Percentiles rank a stretch among this genome's conserved stretches.
phyloP scores from a whole-genome alignment of 2,888 invertebrate genomes.

The Villa cingulata region DNA sequence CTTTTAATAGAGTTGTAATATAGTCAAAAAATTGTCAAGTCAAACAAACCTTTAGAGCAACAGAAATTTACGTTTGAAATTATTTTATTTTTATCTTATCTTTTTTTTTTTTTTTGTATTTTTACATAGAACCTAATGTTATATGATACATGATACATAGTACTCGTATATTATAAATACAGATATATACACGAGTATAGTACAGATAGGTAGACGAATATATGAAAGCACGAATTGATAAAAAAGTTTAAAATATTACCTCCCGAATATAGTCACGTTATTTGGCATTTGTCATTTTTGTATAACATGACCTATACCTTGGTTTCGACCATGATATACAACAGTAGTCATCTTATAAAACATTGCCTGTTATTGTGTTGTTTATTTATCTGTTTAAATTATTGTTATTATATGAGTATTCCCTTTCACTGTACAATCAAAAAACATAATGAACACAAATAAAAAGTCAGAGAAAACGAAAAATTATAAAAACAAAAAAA shows the following conservation, averaged over 20 bases:
- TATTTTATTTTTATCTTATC: too few species aligned
- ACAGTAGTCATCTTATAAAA: neutral
- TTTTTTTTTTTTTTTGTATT: too few species aligned
- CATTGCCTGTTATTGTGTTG: too few species aligned
- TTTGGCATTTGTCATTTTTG: slow-evolving; percentile 13
- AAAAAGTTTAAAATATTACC: slow-evolving; percentile 5
- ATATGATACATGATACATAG: too few species aligned
- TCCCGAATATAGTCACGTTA: slow-evolving; percentile 12
- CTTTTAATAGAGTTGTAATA: slow-evolving; percentile 8
- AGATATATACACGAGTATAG: too few species aligned
- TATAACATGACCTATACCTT: slow-evolving; percentile 10
- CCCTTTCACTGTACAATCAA: neutral
- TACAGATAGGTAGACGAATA: too few species aligned
- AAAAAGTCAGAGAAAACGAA: too few species aligned
- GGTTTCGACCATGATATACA: slow-evolving; percentile 1
- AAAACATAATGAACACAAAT: too few species aligned
- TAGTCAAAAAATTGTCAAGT: slow-evolving; percentile 1
- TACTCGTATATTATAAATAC: too few species aligned
- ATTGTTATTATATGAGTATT: too few species aligned
- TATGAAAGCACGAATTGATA: slow-evolving; percentile 6
- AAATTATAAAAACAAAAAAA: neutral
- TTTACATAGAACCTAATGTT: too few species aligned
- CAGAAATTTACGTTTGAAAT: too few species aligned
- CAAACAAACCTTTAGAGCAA: neutral
- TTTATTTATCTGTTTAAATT: neutral